Base-by-base conservation (phyloP, 2,797 vertebrate species). In the Cuniculus paca region DNA sequence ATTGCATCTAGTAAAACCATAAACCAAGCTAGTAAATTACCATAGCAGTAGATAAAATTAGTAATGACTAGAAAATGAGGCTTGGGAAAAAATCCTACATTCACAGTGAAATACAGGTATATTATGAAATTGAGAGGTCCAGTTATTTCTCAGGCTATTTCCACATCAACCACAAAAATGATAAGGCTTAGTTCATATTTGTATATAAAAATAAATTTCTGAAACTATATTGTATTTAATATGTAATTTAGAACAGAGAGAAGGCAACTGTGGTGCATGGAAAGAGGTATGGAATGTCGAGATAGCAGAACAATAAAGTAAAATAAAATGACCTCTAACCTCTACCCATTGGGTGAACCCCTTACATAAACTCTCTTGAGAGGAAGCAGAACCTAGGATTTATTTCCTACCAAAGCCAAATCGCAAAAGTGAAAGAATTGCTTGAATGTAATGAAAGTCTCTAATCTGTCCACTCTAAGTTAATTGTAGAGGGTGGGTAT, bases 1-100 rank as follows among this genome's bases (percentile, higher is more conserved):
- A 77, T 83, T 77, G 52, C 9, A 91, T 90, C 48, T 94, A 74
- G 84, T 72, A 88, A 93, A 96, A 12, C 22, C 11, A 28, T 65
- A 39, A 5, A 16, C 16, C 17, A 68, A 89, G 7, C 22, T 58
- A 61, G 11, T 20, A 78, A 36, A 8, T 86, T 78, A 81, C 12
- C 26, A 61, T 2, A 93, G 2, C 20, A 80, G 24, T 89, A 54
- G 94, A 72, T 10, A 63, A 48, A 61, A 63, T 63, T 84, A 90
- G 60, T 87, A 72, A 63, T 77, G 85, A 54, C 14, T 79, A 70
- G 54, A 89, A 94, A 65, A 61, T 42, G 45, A 60, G 9, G 9
- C 26, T 92, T 90, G 22, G 45, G 39, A 79, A 48, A 93, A 93
- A 95, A 78, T 13, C 17, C 12, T 56, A 8, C 7, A 48, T 90